Evolutionary conservation across 2,113 vertebrate genomes (phyloP).

Genomic region (Tyto alba): DNA sequence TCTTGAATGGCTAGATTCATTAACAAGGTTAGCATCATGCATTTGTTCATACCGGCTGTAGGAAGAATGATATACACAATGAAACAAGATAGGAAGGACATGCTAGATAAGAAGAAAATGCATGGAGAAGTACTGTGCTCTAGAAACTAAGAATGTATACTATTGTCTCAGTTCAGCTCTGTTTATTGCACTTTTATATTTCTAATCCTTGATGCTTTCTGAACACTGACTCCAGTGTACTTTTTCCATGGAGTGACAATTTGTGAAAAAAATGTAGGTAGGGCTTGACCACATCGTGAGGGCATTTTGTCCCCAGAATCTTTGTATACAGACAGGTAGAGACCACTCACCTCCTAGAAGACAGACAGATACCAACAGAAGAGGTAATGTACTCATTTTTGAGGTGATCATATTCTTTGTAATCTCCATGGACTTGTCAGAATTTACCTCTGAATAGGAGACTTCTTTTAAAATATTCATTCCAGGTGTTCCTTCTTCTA

Average conservation of each 20-base stretch:
- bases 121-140: not conserved
- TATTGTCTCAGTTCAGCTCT: not conserved
- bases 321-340: not conserved
- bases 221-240: not conserved
- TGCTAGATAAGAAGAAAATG: not conserved
- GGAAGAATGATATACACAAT: not conserved
- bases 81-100: not conserved
- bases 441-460: not conserved
- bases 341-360: not conserved
- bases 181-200: not conserved
- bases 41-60: not conserved
- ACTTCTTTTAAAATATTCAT: not conserved
- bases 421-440: not conserved
- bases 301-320: not conserved
- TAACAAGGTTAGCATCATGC: not conserved
- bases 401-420: not conserved
- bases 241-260: not conserved
- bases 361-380: not conserved
- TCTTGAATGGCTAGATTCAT: not conserved
- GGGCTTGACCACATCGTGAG: not conserved
- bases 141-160: no score
- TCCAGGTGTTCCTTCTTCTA: not conserved
- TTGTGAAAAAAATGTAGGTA: not conserved
- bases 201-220: not conserved
- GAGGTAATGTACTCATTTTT: not conserved